Percentiles rank a stretch among this genome's conserved stretches.
phyloP scores from a whole-genome alignment of 2,888 invertebrate genomes.

The Zaprionus lineosus region DNA sequence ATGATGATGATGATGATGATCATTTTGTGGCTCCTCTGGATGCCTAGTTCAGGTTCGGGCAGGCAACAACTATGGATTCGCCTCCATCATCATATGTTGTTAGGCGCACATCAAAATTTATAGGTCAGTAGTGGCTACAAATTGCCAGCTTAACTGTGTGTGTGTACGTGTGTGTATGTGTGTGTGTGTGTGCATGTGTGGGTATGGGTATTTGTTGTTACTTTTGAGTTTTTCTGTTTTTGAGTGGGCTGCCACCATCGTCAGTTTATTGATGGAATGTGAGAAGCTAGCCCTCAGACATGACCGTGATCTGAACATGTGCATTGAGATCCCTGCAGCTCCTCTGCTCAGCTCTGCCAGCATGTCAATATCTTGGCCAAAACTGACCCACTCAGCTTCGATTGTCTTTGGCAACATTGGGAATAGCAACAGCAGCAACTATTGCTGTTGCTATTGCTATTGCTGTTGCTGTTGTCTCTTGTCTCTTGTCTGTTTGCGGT shows the following conservation, averaged over 20 bases:
- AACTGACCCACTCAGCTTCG: conserved; percentile 46
- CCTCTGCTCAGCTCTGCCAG: conserved; percentile 1
- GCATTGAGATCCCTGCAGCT: conserved; percentile 23
- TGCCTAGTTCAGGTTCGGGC: neutral
- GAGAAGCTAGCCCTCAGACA: conserved; percentile 54
- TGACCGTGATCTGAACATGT: conserved; percentile 48
- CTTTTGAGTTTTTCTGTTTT: conserved; percentile 6
- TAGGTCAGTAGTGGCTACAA: conserved; percentile 81
- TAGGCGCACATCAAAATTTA: conserved; percentile 76
- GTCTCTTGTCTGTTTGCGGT: no score
- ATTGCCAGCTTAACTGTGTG: conserved; percentile 55
- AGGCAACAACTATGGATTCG: conserved; percentile 14
- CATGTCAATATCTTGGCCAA: conserved; percentile 18
- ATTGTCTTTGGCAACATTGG: conserved; percentile 1
- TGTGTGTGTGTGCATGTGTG: conserved; percentile 11
- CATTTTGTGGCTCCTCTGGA: neutral
- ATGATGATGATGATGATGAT: neutral
- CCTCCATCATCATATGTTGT: conserved; percentile 43
- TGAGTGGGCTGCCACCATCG: conserved; percentile 16
- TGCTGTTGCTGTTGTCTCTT: neutral
- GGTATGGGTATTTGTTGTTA: neutral
- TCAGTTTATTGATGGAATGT: conserved; percentile 45
- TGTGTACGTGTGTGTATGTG: conserved; percentile 11
- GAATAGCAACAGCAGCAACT: neutral
- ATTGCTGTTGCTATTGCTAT: conserved; percentile 21